Base-by-base conservation (phyloP, 2,797 vertebrate species). In the Miichthys miiuy region DNA sequence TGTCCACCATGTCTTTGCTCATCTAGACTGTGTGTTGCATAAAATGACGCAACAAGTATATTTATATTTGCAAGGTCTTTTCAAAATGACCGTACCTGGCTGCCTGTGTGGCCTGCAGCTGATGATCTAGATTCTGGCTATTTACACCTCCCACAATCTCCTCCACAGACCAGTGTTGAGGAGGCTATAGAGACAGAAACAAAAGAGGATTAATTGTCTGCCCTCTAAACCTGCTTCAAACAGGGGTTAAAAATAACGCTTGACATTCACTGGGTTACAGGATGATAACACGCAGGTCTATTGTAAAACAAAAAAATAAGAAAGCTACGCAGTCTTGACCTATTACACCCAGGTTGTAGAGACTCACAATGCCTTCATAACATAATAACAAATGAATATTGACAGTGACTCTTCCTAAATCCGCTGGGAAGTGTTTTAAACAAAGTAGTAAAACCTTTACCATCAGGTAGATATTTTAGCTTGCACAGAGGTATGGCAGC, bases 71-170 rank as follows among this genome's bases (percentile, higher is more conserved):
- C 16, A 52, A 42, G 5, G 10, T 18, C 21, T 25, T 48, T 92
- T 90, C 12, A 25, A 56, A 56, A 27, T 7, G 0, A 55, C 42
- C 44, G 93, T 92, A 98, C 98, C 97, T 96, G 71, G 97, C 97
- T 85, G 96, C 97, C 77, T 98, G 97, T 17, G 96, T 97, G 66
- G 98, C 97, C 78, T 97, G 96, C 18, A 99, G 91, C 75, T 97
- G 97, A 56, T 91, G 66, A 55, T 97, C 96, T 38, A 89, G 73
- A 58, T 87, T 95, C 83, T 87, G 94, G 60, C 94, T 96, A 51
- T 94, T 95, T 63, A 99, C 93, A 42, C 96, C 96, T 91, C 79
- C 94, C 48, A 97, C 90, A 76, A 99, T 97, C 84, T 98, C 96
- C 72, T 98, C 97, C 77, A 99, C 94, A 58, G 96, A 96, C 97